Base-by-base conservation (phyloP, 2,113 vertebrate species). In the Rhinichthys klamathensis region DNA sequence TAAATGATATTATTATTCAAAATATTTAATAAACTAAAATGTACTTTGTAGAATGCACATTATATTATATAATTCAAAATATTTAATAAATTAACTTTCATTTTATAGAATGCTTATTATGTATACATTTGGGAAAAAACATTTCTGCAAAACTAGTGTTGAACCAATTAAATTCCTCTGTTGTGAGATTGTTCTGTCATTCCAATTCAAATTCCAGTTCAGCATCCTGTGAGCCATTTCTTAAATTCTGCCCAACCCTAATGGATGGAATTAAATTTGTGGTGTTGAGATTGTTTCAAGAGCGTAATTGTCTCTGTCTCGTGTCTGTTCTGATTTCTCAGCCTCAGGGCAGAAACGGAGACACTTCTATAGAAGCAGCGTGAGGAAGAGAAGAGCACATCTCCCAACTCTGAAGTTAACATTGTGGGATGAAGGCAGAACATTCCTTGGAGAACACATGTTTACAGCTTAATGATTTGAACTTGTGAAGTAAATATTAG, bases 321-420 rank as follows among this genome's bases (percentile, higher is more conserved):
- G 44, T 46, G n/a, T 23, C 58, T 16, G 69, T 63, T 88, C 38
- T 82, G 12, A 65, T 89, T 46, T 86, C 91, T 79, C 93, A 99
- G 98, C 98, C 98, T 86, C 98, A 99, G 90, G 97, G 98, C 87
- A 96, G 96, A 41, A 96, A 96, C 49, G 97, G 97, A 44, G 96
- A 97, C 0, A 90, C 92, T 84, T 98, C 95, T 0, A 97, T 98
- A 30, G 96, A 95, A 58, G 97, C 98, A 56, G 97, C 97, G 0
- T 99, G 92, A 96, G 41, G 78, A 84, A 38, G 67, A 83, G 7
- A 32, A 13, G 7, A 38, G 38, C 44, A 70, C 46, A 70, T 56
- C 80, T 72, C 23, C 49, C 15, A 46, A 16, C 49, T 35, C 30
- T 13, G 41, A 30, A 38, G 61, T 51, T 30, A 69, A 61, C 10